Evolutionary conservation across 2,888 invertebrate genomes (phyloP), one percentile per base, ranked within the genome.

Genomic region (Cheilosia variabilis): DNA sequence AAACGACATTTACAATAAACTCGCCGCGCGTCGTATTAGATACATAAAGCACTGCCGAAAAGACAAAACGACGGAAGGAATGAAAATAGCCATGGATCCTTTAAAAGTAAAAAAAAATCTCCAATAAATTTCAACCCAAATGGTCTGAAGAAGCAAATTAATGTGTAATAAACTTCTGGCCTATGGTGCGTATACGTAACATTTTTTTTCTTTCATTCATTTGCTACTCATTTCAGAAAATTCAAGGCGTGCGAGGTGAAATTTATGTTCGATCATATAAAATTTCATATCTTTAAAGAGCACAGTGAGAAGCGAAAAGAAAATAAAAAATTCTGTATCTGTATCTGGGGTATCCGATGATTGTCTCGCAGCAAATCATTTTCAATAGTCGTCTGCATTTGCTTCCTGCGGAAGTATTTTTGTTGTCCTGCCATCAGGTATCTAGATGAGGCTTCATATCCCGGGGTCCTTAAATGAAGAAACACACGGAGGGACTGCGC

Each of bases 331-430:
- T n/a, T 34, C 13, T 37, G n/a, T 45, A 43, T 45, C 43, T 47
- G 55, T 72, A 55, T 53, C 19, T 27, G 71, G 15, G 19, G 53
- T 63, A 63, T 78, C 69, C 52, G 52, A 41, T 60, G 77, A 72
- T 83, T 79, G 58, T 65, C 69, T 65, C 6, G 69, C 37, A 75
- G 79, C 84, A 75, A 84, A 84, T 84, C 84, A 79, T 84, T 73
- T 69, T 69, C 53, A 62, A 68, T 27, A 58, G 62, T 27, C 31
- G 10, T 13, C 27, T 55, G 19, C 57, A 17, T 47, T 55, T 63
- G 68, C 45, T 47, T 17, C 27, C 27, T 41, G 17, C 71, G 31
- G 47, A 47, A 68, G 66, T 80, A 60, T 62, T 53, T 45, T 41
- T 9, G 34, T 71, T 47, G 55, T 72, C 10, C n/a, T 5, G 5